Conservation (phyloP, 2,797 vertebrate genomes). For the Semotilus atromaculatus region DNA sequence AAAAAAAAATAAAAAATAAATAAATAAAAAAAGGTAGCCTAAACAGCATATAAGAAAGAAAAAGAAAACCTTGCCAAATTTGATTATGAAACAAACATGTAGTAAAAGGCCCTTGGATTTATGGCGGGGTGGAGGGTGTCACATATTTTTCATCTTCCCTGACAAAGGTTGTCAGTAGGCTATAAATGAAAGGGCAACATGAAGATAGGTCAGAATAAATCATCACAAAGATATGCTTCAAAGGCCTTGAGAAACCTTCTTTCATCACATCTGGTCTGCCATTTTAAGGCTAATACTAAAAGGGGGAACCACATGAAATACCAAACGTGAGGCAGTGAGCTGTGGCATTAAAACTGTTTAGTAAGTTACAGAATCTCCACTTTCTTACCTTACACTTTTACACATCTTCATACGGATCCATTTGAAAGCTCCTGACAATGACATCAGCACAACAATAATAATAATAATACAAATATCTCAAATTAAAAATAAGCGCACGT, state of each 20-base stretch:
- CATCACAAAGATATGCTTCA: conserved; percentile 52
- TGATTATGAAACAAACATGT: conserved; percentile 13
- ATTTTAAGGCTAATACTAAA: conserved; percentile 35
- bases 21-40: background rate
- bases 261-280: conserved; percentile 49
- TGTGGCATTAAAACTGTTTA: conserved; percentile 11
- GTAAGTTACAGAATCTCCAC: conserved; percentile 21
- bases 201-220: conserved; percentile 53
- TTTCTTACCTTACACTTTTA: conserved; percentile 40
- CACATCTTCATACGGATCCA: background rate
- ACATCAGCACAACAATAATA: background rate
- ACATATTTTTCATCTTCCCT: conserved; percentile 34
- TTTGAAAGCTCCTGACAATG: background rate
- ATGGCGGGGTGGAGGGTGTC: background rate
- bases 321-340: background rate
- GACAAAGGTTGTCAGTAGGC: conserved; percentile 32
- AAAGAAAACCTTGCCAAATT: background rate
- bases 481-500: background rate
- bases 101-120: background rate
- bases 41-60: background rate
- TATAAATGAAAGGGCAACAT: conserved; percentile 43
- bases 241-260: conserved; percentile 42
- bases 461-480: background rate
- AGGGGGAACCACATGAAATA: conserved; percentile 17
- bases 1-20: background rate